Percentiles rank a stretch among this genome's conserved stretches.
phyloP scores from a whole-genome alignment of 2,797 vertebrate species.

The Triplophysa yarkandensis region DNA sequence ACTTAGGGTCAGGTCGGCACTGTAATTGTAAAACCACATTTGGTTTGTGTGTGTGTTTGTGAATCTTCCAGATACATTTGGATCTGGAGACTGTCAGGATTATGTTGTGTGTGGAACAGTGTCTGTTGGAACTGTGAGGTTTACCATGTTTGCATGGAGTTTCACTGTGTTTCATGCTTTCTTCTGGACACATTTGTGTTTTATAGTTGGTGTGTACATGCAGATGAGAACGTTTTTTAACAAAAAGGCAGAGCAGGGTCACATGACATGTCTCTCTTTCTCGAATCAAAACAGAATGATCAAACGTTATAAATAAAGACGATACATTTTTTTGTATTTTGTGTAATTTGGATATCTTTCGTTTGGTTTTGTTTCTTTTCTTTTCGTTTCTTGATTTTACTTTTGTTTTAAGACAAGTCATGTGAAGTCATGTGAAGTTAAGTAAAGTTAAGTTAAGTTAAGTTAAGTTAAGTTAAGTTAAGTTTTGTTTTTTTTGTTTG shows the following conservation, averaged over 20 bases:
- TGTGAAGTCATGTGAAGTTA: too few relatives aligned
- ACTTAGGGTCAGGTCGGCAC: not conserved
- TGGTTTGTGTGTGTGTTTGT: not conserved
- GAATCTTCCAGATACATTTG: not conserved
- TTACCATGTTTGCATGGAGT: conserved; percentile 12
- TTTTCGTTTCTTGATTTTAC: too few relatives aligned
- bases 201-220: conserved; percentile 13
- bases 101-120: not conserved
- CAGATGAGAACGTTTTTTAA: conserved; percentile 18
- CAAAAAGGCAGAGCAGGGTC: conserved; percentile 65
- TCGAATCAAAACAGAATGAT: not conserved
- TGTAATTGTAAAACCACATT: not conserved
- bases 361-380: too few relatives aligned
- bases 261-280: conserved; percentile 53
- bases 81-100: not conserved
- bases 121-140: not conserved
- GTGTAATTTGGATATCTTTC: too few relatives aligned
- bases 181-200: conserved; percentile 27
- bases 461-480: too few relatives aligned
- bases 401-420: too few relatives aligned
- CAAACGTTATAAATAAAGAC: too few relatives aligned
- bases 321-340: too few relatives aligned
- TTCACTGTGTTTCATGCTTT: conserved; percentile 11
- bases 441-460: too few relatives aligned
- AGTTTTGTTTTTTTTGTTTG: too few relatives aligned